Base-by-base conservation (phyloP, 2,113 vertebrate species). In the Malurus elegans region DNA sequence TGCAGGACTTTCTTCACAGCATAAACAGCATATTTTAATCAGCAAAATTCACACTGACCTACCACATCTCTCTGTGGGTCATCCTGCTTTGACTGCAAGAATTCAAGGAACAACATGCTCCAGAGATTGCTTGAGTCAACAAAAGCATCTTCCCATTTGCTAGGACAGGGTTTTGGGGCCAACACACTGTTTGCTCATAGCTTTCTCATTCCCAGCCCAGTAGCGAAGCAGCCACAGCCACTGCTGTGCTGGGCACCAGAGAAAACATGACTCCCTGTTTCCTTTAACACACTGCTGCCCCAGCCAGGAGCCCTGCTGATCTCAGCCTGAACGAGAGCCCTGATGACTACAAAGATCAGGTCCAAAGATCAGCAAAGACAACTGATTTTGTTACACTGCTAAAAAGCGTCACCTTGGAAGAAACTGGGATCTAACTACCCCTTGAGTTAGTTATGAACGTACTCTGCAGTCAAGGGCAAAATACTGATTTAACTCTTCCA, bases 331-430 rank as follows among this genome's bases (percentile, higher is more conserved):
- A 90, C 65, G 23, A 1, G 3, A 88, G 48, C 62, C 4, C 19
- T 11, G 11, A 28, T 15, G 36, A 70, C 74, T 67, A 19, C 50
- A 36, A 57, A 76, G 45, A 50, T 10, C 40, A 23, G 47, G 14
- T 57, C 54, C 78, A 29, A 42, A 38, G 38, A 38, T 38, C 28
- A 71, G 53, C 45, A 72, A 32, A 75, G 34, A 45, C 14, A 10
- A 47, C 32, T 71, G 18, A 24, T 38, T 66, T 36, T 2, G 0
- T 16, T 28, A 61, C 0, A 3, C 79, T 2, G 24, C 25, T 34
- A 42, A 86, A 71, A 80, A 71, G 31, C 71, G 76, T 11, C 12
- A 51, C 3, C 57, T 56, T n/a, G 53, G 60, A 74, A 75, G 13
- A 45, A 74, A 45, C 5, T n/a, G 12, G 14, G 2, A 18, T 64